A percentile compares a stretch with the other conserved stretches of the same genome.
Conservation (phyloP, 2,888 invertebrate genomes). For the Galerucella nymphaeae region DNA sequence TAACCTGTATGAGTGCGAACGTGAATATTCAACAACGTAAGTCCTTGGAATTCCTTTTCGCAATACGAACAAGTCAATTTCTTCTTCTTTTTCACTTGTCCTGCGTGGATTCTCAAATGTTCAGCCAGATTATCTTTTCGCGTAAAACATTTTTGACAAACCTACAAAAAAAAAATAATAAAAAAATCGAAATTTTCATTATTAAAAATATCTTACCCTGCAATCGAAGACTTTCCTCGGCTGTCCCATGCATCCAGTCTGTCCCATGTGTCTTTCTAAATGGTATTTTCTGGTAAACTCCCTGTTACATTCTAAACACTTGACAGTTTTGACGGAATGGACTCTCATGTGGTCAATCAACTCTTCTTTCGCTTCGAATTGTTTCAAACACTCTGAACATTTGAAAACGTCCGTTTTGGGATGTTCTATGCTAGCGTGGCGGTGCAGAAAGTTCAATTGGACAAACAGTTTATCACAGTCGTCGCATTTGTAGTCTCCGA, state of each 20-base stretch:
- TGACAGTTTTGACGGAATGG: constrained; percentile 73
- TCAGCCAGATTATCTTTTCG: constrained; percentile 80
- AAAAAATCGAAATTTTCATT: background rate
- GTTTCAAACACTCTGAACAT: constrained; percentile 76
- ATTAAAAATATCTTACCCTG: constrained; percentile 64
- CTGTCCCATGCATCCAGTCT: constrained; percentile 75
- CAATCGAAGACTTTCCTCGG: constrained; percentile 69
- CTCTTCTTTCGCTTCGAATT: constrained; percentile 72
- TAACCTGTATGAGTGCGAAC: constrained; percentile 75
- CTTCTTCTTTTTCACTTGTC: constrained; percentile 68
- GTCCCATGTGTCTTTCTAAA: constrained; percentile 75
- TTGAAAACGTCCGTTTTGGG: constrained; percentile 70
- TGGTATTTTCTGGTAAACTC: constrained; percentile 83
- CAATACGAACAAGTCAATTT: constrained; percentile 74
- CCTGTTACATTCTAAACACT: constrained; percentile 76
- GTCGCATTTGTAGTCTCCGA: constrained; percentile 68
- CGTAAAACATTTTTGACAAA: constrained; percentile 73
- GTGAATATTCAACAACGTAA: constrained; percentile 72
- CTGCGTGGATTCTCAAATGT: constrained; percentile 77
- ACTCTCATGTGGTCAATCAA: constrained; percentile 76
- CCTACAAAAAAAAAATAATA: constrained; percentile 64
- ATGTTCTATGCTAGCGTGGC: constrained; percentile 78
- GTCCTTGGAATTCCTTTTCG: constrained; percentile 74
- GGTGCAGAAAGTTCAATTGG: constrained; percentile 72
- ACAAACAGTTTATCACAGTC: constrained; percentile 81